Percentiles rank a stretch among this genome's conserved stretches.
Conservation (phyloP, 2,888 invertebrate species). For the Sylvicola cinctus region DNA sequence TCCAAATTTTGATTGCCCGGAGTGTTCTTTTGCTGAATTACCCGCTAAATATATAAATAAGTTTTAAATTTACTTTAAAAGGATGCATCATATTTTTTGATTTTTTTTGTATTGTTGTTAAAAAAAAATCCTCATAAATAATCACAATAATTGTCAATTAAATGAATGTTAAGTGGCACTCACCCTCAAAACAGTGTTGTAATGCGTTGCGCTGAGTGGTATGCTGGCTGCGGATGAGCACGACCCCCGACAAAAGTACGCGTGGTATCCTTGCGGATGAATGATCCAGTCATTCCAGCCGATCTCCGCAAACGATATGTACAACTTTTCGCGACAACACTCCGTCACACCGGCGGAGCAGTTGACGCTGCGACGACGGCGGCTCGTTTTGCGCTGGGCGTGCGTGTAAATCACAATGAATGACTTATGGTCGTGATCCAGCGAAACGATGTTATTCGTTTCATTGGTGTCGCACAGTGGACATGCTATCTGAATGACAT, state of each 20-base stretch:
- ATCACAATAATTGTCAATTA: slow-evolving; percentile 1
- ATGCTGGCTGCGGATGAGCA: slow-evolving; percentile 55
- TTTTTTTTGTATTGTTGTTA: background rate
- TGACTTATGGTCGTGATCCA: slow-evolving; percentile 45
- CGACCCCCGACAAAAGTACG: slow-evolving; percentile 69
- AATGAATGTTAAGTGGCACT: slow-evolving; percentile 16
- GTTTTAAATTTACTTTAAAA: no score
- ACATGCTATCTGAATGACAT: slow-evolving; percentile 56
- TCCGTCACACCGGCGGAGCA: slow-evolving; percentile 49
- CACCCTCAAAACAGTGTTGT: slow-evolving; percentile 57
- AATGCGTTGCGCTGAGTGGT: slow-evolving; percentile 38
- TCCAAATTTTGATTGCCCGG: slow-evolving; percentile 28
- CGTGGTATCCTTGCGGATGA: slow-evolving; percentile 61
- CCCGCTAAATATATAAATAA: slow-evolving; percentile 34
- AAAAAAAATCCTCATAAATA: slow-evolving; percentile 2
- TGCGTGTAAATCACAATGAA: slow-evolving; percentile 64
- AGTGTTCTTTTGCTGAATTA: slow-evolving; percentile 20
- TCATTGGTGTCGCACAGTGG: slow-evolving; percentile 49
- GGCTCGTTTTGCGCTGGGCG: slow-evolving; percentile 36
- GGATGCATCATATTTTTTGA: background rate
- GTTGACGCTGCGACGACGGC: slow-evolving; percentile 38
- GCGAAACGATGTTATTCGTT: slow-evolving; percentile 44
- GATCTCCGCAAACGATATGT: slow-evolving; percentile 63
- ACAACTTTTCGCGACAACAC: slow-evolving; percentile 65
- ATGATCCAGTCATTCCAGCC: slow-evolving; percentile 84